Evolutionary conservation across 2,797 vertebrate species (phyloP).

Genomic region (Paguma larvata): DNA sequence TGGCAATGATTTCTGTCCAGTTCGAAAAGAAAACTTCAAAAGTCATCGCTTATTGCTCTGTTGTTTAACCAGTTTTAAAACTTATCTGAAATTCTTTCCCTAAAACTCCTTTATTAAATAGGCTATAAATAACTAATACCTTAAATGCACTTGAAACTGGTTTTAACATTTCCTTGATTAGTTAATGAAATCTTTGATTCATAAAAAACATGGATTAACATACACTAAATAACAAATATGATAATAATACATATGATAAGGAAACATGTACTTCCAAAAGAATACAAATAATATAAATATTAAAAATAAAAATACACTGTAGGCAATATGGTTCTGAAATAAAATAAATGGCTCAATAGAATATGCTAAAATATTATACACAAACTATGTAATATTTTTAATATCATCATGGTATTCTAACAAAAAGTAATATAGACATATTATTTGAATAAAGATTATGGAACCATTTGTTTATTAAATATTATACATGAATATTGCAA

Average conservation of each 20-base stretch:
- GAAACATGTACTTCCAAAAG: background rate
- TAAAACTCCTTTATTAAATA: background rate
- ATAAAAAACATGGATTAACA: background rate
- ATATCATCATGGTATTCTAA: background rate
- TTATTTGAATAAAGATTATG: background rate
- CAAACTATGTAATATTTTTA: background rate
- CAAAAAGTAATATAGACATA: background rate
- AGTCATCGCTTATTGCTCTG: background rate
- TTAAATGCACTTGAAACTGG: background rate
- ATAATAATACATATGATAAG: background rate
- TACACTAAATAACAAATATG: background rate
- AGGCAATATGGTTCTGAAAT: background rate
- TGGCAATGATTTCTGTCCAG: background rate
- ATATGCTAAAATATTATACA: background rate
- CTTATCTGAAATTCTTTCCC: background rate
- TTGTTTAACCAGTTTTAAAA: background rate
- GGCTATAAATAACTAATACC: background rate
- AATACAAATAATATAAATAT: background rate
- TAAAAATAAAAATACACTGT: background rate
- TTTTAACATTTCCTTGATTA: constrained; percentile 8
- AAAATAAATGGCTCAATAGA: background rate
- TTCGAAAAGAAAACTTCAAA: background rate
- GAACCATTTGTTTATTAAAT: background rate
- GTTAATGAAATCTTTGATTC: background rate
- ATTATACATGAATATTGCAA: background rate